phyloP scores from a whole-genome alignment of 2,888 invertebrate genomes.

The Drosophila nigritarsus region DNA sequence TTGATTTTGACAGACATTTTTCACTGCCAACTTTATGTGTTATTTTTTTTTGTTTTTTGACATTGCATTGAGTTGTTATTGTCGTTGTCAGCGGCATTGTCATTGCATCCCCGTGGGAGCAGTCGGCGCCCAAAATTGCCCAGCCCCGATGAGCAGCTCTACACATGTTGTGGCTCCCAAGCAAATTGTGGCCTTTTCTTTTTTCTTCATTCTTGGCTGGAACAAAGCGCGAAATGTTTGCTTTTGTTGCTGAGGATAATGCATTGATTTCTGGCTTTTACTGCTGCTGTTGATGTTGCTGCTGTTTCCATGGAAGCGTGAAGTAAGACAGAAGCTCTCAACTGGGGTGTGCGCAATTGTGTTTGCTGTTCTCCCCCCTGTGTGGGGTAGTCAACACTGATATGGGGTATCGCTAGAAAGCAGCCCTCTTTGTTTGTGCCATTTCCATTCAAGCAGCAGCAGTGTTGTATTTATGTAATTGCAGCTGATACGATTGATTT shows the following conservation, averaged over 20 bases:
- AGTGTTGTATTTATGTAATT: slow-evolving; percentile 32
- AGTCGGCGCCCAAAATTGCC: slow-evolving; percentile 54
- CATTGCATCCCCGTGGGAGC: slow-evolving; percentile 78
- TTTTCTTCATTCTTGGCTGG: slow-evolving; percentile 13
- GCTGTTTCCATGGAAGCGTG: slow-evolving; percentile 64
- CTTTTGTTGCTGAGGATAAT: slow-evolving; percentile 64
- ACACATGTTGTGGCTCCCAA: slow-evolving; percentile 40
- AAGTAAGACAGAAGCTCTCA: slow-evolving; percentile 61
- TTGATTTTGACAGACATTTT: slow-evolving; percentile 66
- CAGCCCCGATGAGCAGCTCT: slow-evolving; percentile 33
- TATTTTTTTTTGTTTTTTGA: slow-evolving; percentile 31
- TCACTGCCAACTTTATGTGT: slow-evolving; percentile 38
- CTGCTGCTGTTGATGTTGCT: slow-evolving; percentile 46
- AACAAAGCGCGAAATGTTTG: slow-evolving; percentile 57
- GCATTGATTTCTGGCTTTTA: slow-evolving; percentile 67
- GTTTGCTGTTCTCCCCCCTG: slow-evolving; percentile 26
- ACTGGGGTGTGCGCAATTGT: slow-evolving; percentile 58
- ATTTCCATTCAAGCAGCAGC: slow-evolving; percentile 28
- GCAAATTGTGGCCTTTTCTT: slow-evolving; percentile 37
- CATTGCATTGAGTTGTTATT: slow-evolving; percentile 58
- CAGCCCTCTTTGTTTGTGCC: slow-evolving; percentile 37
- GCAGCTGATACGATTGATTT: slow-evolving; percentile 39
- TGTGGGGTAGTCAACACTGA: slow-evolving; percentile 8
- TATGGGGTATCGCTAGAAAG: slow-evolving; percentile 18
- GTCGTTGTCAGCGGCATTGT: slow-evolving; percentile 57